Percentiles rank a stretch among this genome's conserved stretches.
phyloP scores from a whole-genome alignment of 2,113 vertebrate species.

The Malurus alboscapulatus region DNA sequence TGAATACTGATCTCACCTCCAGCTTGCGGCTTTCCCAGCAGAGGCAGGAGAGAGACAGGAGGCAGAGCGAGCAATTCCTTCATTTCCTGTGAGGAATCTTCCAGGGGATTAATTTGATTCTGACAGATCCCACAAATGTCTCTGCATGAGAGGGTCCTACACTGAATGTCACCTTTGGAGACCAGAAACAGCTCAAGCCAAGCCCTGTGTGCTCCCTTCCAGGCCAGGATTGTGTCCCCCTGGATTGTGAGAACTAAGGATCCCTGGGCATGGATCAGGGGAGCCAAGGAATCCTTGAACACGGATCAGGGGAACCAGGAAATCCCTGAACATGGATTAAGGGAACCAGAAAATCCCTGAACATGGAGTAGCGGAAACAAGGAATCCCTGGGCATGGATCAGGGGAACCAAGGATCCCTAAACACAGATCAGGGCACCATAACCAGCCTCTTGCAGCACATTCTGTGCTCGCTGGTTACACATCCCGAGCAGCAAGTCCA shows the following conservation, averaged over 20 bases:
- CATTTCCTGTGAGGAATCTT: background rate
- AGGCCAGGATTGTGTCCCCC: background rate
- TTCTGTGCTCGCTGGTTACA: background rate
- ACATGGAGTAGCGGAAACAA: too few species aligned
- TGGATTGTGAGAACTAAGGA: background rate
- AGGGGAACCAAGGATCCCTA: too few species aligned
- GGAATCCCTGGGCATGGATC: background rate
- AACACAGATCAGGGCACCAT: too few species aligned
- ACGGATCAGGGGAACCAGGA: background rate
- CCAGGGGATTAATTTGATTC: background rate
- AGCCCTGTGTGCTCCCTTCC: background rate
- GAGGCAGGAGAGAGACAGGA: background rate
- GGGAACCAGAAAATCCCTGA: background rate
- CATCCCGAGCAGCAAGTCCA: background rate
- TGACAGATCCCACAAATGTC: background rate
- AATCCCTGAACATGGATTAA: too few species aligned
- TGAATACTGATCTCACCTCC: background rate
- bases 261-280: background rate
- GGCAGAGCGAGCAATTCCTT: background rate
- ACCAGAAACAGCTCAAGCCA: background rate
- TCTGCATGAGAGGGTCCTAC: background rate
- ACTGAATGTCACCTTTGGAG: background rate
- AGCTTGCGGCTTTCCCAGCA: background rate
- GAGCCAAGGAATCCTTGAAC: too few species aligned
- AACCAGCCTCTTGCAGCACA: background rate